A percentile compares a stretch with the other conserved stretches of the same genome.
phyloP scores from a whole-genome alignment of 1,140 invertebrate species.

The Apocrypta bakeri region DNA sequence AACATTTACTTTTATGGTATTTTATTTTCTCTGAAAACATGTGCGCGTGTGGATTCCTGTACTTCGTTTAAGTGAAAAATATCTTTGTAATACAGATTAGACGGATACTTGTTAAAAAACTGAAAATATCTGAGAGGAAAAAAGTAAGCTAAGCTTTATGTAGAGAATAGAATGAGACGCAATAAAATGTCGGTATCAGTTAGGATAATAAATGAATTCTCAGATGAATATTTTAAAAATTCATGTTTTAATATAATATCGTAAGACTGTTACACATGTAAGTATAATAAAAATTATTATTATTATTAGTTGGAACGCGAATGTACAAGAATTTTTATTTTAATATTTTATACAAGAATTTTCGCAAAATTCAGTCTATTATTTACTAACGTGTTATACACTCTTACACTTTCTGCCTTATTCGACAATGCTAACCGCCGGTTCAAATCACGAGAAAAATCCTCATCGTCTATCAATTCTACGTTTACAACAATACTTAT shows the following conservation, averaged over 20 bases:
- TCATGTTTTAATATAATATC: conserved; percentile 38
- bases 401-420: conserved; percentile 40
- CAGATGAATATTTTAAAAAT: conserved; percentile 19
- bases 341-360: conserved; percentile 48
- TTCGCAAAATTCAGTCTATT: conserved; percentile 49
- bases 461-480: not conserved
- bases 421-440: conserved; percentile 24
- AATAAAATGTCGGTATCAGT: not conserved
- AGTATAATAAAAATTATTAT: no score
- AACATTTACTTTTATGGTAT: no score
- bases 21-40: no score
- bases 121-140: no score
- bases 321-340: conserved; percentile 46
- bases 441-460: conserved; percentile 5
- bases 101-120: no score
- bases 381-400: conserved; percentile 47
- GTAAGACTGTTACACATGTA: conserved; percentile 28
- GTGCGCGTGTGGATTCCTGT: no score
- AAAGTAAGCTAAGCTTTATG: no score
- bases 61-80: no score
- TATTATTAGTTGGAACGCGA: conserved; percentile 23
- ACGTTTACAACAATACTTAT: conserved; percentile 44
- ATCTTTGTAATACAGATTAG: no score
- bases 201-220: conserved; percentile 2
- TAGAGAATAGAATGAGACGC: no score